These are phyloP conservation scores for Parnassius mnemosyne DNA, from an alignment of 2,888 invertebrate genomes.

Conservation along the genomic window DNA sequence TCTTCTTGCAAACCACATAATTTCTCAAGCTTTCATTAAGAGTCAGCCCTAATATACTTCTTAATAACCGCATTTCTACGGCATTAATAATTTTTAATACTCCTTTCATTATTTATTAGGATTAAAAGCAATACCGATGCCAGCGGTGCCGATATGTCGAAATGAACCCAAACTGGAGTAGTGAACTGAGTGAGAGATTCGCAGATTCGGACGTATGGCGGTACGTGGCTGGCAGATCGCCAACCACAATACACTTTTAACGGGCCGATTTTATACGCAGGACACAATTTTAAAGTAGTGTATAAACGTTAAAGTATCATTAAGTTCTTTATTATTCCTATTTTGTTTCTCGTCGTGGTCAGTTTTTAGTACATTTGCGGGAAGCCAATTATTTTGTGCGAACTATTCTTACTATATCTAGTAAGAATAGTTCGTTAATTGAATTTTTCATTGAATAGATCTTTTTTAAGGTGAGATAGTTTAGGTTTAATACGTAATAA, in stretches of 20 bases:
- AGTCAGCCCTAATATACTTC: too few species aligned
- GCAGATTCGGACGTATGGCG: slow-evolving; percentile 55
- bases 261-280: slow-evolving; percentile 66
- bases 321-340: slow-evolving; percentile 46
- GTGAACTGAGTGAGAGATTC: slow-evolving; percentile 60
- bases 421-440: slow-evolving; percentile 22
- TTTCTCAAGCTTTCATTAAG: too few species aligned
- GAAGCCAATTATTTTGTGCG: slow-evolving; percentile 27
- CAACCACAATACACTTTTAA: slow-evolving; percentile 71
- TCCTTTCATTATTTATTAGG: not conserved
- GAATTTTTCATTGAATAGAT: not conserved
- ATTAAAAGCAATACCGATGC: slow-evolving; percentile 28
- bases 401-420: too few species aligned
- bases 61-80: too few species aligned
- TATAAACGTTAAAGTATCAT: slow-evolving; percentile 66
- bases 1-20: too few species aligned
- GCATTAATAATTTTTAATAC: too few species aligned
- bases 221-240: slow-evolving; percentile 61
- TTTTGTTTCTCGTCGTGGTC: slow-evolving; percentile 38
- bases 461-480: not conserved
- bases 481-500: too few species aligned
- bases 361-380: slow-evolving; percentile 31
- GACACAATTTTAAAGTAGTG: slow-evolving; percentile 70
- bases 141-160: slow-evolving; percentile 59
- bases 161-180: slow-evolving; percentile 49